Evolutionary conservation across 2,113 vertebrate species (phyloP).

Genomic region (Colinus virginianus): DNA sequence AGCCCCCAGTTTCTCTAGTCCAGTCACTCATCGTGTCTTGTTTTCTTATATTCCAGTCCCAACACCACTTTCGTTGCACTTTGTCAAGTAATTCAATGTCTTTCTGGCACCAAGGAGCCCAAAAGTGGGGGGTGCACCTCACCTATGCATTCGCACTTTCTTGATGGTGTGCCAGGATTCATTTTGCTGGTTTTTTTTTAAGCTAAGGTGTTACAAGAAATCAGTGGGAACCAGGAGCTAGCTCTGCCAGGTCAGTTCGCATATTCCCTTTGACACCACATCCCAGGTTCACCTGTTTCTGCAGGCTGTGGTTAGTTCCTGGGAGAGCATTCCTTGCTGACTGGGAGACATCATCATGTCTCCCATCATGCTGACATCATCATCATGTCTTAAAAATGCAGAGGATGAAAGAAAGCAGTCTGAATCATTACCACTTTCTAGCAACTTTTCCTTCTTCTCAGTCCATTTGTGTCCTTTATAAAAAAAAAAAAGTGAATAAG

Average conservation of each 20-base stretch:
- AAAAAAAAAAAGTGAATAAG: background rate
- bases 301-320: background rate
- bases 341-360: background rate
- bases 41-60: background rate
- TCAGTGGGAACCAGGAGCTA: rapidly evolving
- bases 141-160: background rate
- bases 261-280: background rate
- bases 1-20: background rate
- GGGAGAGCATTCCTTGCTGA: background rate
- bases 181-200: background rate
- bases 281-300: background rate
- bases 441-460: background rate
- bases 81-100: background rate
- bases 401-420: background rate
- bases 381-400: background rate
- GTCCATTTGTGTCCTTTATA: background rate
- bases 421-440: background rate
- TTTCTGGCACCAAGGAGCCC: background rate
- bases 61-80: background rate
- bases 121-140: background rate
- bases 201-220: background rate
- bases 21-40: background rate
- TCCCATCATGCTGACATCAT: too few species aligned
- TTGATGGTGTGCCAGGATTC: background rate
- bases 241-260: background rate